These are phyloP conservation scores for Chaenodraco wilsoni DNA, from an alignment of 2,797 vertebrate species.

Conservation along the genomic window DNA sequence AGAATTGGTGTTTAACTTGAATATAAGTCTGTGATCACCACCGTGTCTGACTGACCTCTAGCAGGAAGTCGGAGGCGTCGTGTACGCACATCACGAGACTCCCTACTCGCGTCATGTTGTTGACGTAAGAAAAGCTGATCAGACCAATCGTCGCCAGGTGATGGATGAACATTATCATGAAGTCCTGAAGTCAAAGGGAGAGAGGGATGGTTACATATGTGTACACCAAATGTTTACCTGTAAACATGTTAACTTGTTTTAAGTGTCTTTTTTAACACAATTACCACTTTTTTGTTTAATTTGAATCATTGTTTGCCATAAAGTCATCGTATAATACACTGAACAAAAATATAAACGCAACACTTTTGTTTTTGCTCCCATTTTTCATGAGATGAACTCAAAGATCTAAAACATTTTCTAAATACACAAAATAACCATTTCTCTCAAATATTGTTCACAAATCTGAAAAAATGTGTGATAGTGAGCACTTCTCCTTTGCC, in stretches of 20 bases:
- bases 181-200: constrained; percentile 84
- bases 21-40: not conserved
- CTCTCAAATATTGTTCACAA: no score
- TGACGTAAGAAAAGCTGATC: constrained; percentile 91
- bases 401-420: no score
- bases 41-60: constrained; percentile 85
- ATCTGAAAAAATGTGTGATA: no score
- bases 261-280: not conserved
- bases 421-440: no score
- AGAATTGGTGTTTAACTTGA: no score
- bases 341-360: no score
- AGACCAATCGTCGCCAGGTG: constrained; percentile 89
- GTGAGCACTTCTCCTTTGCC: no score
- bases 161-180: constrained; percentile 93
- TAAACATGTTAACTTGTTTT: not conserved
- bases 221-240: not conserved
- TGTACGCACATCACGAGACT: constrained; percentile 91
- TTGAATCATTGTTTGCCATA: no score
- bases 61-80: constrained; percentile 89
- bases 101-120: constrained; percentile 93
- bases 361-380: no score
- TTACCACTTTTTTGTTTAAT: not conserved
- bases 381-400: no score
- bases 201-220: not conserved
- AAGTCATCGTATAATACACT: no score